phyloP scores from a whole-genome alignment of 2,888 invertebrate species.

The Peribatodes rhomboidaria region DNA sequence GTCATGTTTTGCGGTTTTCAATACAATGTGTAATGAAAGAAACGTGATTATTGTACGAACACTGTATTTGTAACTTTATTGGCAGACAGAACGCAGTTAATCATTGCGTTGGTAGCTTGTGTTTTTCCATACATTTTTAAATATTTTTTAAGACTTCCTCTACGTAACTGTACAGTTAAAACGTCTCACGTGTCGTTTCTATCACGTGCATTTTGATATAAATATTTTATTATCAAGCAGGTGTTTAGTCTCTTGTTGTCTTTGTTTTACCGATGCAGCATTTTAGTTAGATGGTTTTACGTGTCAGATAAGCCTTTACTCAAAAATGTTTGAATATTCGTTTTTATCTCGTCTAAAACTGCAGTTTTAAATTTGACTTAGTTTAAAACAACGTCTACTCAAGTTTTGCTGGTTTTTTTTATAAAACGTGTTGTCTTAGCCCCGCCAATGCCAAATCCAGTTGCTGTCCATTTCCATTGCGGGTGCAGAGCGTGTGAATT shows the following conservation, averaged over 20 bases:
- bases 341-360: not conserved
- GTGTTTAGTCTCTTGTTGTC: constrained; percentile 22
- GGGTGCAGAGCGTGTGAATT: too few species aligned
- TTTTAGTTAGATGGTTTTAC: not conserved
- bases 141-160: not conserved
- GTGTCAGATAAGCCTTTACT: constrained; percentile 15
- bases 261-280: constrained; percentile 10
- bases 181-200: constrained; percentile 1
- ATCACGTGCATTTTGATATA: constrained; percentile 6
- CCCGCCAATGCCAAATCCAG: too few species aligned
- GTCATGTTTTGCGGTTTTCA: constrained; percentile 28
- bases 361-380: not conserved
- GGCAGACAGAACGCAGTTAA: not conserved
- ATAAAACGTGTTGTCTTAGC: too few species aligned
- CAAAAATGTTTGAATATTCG: not conserved
- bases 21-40: constrained; percentile 23
- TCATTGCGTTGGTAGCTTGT: not conserved
- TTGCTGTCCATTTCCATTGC: too few species aligned
- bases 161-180: not conserved
- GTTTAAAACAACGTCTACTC: not conserved
- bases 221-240: constrained; percentile 26
- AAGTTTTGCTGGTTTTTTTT: not conserved
- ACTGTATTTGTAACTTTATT: not conserved
- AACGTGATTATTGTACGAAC: constrained; percentile 8
- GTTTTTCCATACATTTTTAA: not conserved